Base-by-base conservation (phyloP, 37 sponge, comb jelly and placozoan species). In the Beroe forskalii region DNA sequence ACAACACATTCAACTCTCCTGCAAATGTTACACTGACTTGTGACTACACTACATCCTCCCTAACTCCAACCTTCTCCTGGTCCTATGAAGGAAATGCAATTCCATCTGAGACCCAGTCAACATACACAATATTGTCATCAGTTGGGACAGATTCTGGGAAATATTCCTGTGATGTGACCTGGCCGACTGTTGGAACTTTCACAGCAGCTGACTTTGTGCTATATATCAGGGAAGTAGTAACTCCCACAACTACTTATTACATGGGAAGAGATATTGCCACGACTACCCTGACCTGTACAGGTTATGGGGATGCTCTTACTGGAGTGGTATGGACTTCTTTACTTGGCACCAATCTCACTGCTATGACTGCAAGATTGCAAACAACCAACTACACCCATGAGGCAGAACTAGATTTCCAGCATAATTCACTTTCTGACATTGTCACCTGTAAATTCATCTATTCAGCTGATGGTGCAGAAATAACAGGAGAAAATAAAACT, bases 201-300 rank as follows among this genome's bases (percentile, higher is more conserved):
- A 69, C 72, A 69, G 14, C 72, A 36, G 33, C 36, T 1, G 72
- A 69, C 72, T 69, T 32, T 35, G 32, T 69, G 9, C 72, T 69
- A 20, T 69, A 69, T 33, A 17, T 69, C 38, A 27, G 72, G 72
- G 72, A 69, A 12, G 72, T 69, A 6, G 38, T 6, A 12, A 31
- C 32, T 33, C 32, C 72, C 4, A 14, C 72, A 14, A 32, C 27
- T 32, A 6, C 39, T 2, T 69, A 32, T 17, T 69, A 33, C 38
- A 69, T 69, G 33, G 72, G 72, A 33, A 17, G 37, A 33, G 20
- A 9, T 33, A 69, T 37, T 32, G 3, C 66, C 38, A 27, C 27
- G 39, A 37, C 32, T 14, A 69, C 72, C 39, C 38, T 69, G 72
- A 36, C 72, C 19, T 69, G 72, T 69, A 69, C 72, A 14, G 72